Conservation (phyloP, 1,140 invertebrate genomes). For the Drosophila guanche region DNA sequence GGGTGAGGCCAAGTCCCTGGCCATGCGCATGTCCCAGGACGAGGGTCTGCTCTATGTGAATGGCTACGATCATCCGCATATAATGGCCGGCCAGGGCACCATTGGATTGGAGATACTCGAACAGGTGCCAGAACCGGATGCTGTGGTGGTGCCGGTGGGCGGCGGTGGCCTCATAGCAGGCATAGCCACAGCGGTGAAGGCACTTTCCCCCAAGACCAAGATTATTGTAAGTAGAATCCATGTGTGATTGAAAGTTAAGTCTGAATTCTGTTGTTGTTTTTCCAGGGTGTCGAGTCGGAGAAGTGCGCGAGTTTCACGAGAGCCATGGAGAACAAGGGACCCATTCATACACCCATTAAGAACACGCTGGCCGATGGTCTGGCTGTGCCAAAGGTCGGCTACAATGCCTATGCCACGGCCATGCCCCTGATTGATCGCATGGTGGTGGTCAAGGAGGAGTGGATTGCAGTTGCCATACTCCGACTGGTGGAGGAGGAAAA, state of each 20-base stretch:
- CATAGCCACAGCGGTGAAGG: conserved; percentile 93
- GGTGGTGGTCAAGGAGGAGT: conserved; percentile 92
- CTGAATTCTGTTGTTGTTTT: not conserved
- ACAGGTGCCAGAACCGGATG: conserved; percentile 90
- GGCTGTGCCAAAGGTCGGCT: conserved; percentile 94
- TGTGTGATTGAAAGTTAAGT: too few species aligned
- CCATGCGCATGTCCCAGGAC: conserved; percentile 90
- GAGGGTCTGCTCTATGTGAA: conserved; percentile 89
- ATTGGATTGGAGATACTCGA: conserved; percentile 96
- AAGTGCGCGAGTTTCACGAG: conserved; percentile 92
- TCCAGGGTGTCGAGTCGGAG: conserved; percentile 95
- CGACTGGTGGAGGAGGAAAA: conserved; percentile 95
- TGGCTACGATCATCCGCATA: conserved; percentile 96
- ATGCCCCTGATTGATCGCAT: conserved; percentile 92
- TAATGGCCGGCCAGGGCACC: conserved; percentile 96
- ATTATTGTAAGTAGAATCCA: conserved; percentile 86
- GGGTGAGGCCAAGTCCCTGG: conserved; percentile 92
- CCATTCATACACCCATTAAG: conserved; percentile 87
- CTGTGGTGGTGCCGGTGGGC: conserved; percentile 93
- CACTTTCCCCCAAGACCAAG: conserved; percentile 90
- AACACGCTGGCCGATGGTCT: conserved; percentile 96
- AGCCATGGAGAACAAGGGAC: conserved; percentile 89
- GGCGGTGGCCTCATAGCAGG: conserved; percentile 96
- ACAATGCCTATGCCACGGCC: conserved; percentile 93
- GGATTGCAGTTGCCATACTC: conserved; percentile 95